These are phyloP conservation scores for Todiramphus saurophagus DNA, from an alignment of 2,113 vertebrate species.

Conservation along the genomic window DNA sequence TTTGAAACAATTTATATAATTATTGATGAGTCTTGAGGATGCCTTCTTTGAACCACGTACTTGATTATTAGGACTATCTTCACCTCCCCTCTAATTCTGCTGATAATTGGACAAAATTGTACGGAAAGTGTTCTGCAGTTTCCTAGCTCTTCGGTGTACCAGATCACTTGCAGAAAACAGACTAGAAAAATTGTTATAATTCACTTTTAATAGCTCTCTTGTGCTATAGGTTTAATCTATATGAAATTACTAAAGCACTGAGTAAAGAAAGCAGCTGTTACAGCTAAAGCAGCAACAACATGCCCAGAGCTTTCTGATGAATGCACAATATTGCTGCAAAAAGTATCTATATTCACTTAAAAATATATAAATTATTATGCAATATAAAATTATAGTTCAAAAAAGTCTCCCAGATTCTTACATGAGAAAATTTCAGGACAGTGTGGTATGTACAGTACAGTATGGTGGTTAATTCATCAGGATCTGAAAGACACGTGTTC, in stretches of 20 bases:
- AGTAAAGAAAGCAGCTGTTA: not conserved
- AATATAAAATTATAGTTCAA: not conserved
- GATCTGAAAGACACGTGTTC: not conserved
- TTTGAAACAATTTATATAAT: not conserved
- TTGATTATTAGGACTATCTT: not conserved
- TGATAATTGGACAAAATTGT: not conserved
- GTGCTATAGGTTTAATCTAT: not conserved
- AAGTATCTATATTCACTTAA: not conserved
- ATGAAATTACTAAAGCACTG: not conserved
- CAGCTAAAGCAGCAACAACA: not conserved
- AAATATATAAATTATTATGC: not conserved
- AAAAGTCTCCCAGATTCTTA: not conserved
- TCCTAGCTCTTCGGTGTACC: not conserved
- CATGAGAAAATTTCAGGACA: not conserved
- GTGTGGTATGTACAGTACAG: not conserved
- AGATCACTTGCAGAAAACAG: not conserved
- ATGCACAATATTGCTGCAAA: not conserved
- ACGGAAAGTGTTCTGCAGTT: not conserved
- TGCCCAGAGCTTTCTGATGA: not conserved
- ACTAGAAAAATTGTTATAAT: not conserved
- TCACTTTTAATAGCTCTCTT: not conserved
- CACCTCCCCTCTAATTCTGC: not conserved
- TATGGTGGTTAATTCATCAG: not conserved
- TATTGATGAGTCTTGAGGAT: constrained; percentile 13
- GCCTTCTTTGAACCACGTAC: not conserved